phyloP scores from a whole-genome alignment of 2,888 invertebrate genomes.

The Agrochola lota region DNA sequence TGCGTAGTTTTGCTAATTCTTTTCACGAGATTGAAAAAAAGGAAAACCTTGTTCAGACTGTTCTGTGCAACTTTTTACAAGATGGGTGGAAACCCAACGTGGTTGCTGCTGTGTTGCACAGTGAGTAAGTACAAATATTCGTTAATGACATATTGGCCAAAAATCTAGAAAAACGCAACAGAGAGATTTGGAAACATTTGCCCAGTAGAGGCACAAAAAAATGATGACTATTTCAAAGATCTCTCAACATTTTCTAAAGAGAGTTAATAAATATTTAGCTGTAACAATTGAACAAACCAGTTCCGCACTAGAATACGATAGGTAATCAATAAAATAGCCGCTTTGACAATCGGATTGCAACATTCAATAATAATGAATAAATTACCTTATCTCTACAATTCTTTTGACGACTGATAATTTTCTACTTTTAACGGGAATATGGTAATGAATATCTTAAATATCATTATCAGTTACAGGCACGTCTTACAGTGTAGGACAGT shows the following conservation, averaged over 20 bases:
- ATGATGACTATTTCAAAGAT: not conserved
- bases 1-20: not conserved
- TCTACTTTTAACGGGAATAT: conserved; percentile 14
- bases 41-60: too few species aligned
- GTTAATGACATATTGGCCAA: not conserved
- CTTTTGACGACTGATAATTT: conserved; percentile 35
- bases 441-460: conserved; percentile 10
- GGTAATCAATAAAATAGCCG: not conserved
- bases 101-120: not conserved
- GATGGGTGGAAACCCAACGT: not conserved
- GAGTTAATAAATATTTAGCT: not conserved
- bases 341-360: conserved; percentile 1
- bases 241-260: not conserved
- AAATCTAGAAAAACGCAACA: not conserved
- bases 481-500: not conserved
- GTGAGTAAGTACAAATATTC: not conserved
- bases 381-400: conserved; percentile 20
- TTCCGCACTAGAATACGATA: not conserved
- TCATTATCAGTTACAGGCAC: conserved; percentile 24
- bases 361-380: conserved; percentile 10
- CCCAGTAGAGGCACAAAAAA: not conserved
- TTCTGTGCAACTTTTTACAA: not conserved
- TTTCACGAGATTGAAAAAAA: too few species aligned
- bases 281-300: not conserved
- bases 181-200: not conserved